phyloP scores from a whole-genome alignment of 2,888 invertebrate species.

The Hyposoter didymator region DNA sequence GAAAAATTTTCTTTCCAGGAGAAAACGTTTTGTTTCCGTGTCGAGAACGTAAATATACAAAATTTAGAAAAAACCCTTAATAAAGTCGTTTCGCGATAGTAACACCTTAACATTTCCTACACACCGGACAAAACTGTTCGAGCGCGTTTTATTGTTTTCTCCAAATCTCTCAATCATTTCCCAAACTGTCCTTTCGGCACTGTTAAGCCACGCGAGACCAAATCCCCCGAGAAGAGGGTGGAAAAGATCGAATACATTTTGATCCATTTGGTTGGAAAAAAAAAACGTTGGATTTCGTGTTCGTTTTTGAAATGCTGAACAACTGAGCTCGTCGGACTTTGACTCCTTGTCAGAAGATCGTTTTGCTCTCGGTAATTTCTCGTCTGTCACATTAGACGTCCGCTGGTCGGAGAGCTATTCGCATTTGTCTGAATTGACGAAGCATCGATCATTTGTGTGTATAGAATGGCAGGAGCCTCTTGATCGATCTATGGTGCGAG shows the following conservation, averaged over 20 bases:
- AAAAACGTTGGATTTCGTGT: too few relatives aligned
- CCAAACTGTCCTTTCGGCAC: neutral
- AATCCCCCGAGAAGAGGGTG: neutral
- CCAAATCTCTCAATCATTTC: neutral
- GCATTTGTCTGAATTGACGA: constrained; percentile 55
- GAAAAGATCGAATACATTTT: neutral
- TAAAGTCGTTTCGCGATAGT: too few relatives aligned
- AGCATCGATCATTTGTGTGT: constrained; percentile 51
- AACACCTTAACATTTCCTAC: constrained; percentile 27
- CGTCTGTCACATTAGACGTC: constrained; percentile 20
- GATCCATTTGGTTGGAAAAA: too few relatives aligned
- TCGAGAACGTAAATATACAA: too few relatives aligned
- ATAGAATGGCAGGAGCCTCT: neutral
- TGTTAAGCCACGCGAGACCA: neutral
- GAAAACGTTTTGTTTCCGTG: too few relatives aligned
- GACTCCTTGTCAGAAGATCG: neutral
- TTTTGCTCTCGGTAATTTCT: constrained; percentile 12
- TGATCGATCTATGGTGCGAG: neutral
- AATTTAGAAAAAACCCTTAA: too few relatives aligned
- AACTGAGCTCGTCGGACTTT: too few relatives aligned
- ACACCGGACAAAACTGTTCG: constrained; percentile 26
- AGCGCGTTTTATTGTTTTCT: neutral
- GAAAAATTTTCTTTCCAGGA: too few relatives aligned
- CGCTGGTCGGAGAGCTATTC: constrained; percentile 8
- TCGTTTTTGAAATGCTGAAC: too few relatives aligned